A percentile compares a stretch with the other conserved stretches of the same genome.
phyloP scores from a whole-genome alignment of 2,888 invertebrate species.

The Nemoura dubitans region DNA sequence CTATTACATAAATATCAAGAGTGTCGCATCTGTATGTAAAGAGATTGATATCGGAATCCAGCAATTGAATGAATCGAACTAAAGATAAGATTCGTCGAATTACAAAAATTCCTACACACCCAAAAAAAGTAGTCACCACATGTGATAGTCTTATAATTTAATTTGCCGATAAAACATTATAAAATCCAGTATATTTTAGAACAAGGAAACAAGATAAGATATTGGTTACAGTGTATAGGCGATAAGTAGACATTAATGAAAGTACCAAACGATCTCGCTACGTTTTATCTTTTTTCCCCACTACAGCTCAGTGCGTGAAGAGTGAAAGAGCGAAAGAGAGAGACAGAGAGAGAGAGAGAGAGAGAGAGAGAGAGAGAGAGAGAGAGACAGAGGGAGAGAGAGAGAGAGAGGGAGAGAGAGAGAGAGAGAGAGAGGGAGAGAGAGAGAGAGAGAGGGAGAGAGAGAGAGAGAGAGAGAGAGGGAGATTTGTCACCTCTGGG shows the following conservation, averaged over 20 bases:
- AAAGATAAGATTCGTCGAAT: background rate
- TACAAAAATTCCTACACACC: background rate
- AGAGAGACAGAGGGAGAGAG: background rate
- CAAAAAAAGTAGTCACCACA: background rate
- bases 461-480: background rate
- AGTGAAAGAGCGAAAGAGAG: too few species aligned
- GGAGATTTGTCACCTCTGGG: background rate
- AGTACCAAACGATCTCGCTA: background rate
- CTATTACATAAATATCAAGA: background rate
- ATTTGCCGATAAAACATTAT: background rate
- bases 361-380: background rate
- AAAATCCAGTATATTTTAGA: background rate
- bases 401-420: background rate
- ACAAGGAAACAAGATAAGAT: conserved; percentile 5
- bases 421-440: background rate
- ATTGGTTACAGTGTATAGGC: background rate
- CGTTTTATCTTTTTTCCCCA: background rate
- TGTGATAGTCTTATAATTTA: background rate
- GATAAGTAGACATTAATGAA: background rate
- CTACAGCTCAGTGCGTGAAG: background rate
- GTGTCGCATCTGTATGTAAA: background rate
- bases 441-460: background rate
- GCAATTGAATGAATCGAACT: background rate
- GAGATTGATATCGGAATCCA: background rate
- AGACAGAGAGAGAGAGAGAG: too few species aligned